Conservation (phyloP, 2,113 vertebrate genomes). For the Mastomys natalensis region DNA sequence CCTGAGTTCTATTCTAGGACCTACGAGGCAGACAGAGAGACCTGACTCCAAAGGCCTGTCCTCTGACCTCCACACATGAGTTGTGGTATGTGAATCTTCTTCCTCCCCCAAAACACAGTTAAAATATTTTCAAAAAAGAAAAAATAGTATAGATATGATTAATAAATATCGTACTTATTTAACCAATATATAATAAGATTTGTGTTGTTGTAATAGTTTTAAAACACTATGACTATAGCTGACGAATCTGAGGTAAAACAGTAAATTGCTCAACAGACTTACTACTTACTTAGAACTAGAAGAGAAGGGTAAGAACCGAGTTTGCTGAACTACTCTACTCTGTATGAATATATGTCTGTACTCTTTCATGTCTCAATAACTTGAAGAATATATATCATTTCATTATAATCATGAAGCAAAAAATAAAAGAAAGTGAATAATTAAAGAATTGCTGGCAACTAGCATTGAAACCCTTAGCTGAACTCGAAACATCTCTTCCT, state of each 20-base stretch:
- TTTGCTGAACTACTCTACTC: neutral
- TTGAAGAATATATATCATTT: neutral
- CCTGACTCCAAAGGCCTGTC: no score
- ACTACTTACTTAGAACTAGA: neutral
- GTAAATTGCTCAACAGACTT: neutral
- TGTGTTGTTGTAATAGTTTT: neutral
- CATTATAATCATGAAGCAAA: conserved; percentile 13
- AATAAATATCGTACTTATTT: conserved; percentile 20
- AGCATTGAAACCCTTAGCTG: neutral
- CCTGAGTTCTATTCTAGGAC: neutral
- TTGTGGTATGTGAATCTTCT: neutral
- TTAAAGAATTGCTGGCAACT: neutral
- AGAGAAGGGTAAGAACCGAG: neutral
- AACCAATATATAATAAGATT: neutral
- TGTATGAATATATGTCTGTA: neutral
- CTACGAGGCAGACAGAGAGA: neutral
- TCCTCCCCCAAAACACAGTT: neutral
- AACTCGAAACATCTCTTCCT: neutral
- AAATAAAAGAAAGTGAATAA: conserved; percentile 9
- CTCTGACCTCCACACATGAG: neutral
- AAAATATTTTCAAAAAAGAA: neutral
- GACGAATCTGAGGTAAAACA: conserved; percentile 2
- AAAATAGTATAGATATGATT: conserved; percentile 18
- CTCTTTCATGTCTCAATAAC: neutral
- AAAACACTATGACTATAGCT: neutral